Evolutionary conservation across 2,888 invertebrate species (phyloP).

Genomic region (Loripinus fragilis): DNA sequence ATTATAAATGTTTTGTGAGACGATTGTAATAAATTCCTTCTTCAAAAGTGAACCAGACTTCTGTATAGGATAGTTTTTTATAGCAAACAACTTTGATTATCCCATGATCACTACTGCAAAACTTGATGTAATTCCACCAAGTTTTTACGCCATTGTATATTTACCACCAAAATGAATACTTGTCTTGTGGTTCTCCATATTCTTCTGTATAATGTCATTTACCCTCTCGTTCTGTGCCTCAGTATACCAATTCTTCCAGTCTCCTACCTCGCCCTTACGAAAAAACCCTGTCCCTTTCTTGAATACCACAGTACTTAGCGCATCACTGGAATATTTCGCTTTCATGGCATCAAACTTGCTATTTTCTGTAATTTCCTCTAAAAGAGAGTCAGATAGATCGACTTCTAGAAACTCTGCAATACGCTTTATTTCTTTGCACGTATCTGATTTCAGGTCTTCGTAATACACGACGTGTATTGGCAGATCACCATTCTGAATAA

Average conservation of each 20-base stretch:
- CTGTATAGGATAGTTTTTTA: too few relatives aligned
- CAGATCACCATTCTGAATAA: neutral
- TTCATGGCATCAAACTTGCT: neutral
- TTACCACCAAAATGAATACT: constrained; percentile 12
- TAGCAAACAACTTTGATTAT: too few relatives aligned
- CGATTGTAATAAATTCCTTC: too few relatives aligned
- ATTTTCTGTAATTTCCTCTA: neutral
- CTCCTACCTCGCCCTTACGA: neutral
- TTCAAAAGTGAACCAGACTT: too few relatives aligned
- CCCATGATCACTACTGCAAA: too few relatives aligned
- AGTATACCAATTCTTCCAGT: constrained; percentile 14
- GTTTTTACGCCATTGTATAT: neutral
- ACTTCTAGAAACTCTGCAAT: neutral
- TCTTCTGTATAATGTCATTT: neutral
- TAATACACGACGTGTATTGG: constrained; percentile 1
- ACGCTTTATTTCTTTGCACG: neutral
- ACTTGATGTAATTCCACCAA: too few relatives aligned
- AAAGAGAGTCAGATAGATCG: neutral
- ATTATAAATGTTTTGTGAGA: too few relatives aligned
- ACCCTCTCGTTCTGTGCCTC: constrained; percentile 9
- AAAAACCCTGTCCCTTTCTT: neutral
- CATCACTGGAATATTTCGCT: neutral
- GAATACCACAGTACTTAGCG: neutral
- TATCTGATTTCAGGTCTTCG: constrained; percentile 6
- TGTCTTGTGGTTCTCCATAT: neutral